Conservation (phyloP, 1,140 invertebrate genomes). For the Onthophagus taurus region DNA sequence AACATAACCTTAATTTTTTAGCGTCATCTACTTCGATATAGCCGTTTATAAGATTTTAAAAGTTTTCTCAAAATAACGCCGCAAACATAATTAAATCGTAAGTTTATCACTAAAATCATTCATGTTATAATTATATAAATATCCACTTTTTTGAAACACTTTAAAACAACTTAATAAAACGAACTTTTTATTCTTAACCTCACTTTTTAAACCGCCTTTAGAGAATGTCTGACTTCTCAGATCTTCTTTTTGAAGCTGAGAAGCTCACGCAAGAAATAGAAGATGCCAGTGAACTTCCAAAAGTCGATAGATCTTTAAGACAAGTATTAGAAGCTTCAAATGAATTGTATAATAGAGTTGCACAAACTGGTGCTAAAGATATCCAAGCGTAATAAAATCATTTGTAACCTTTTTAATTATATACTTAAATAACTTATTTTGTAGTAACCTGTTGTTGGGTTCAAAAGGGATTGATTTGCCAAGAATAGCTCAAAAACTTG, state of each 20-base stretch:
- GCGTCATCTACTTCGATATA: no score
- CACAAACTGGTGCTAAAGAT: conserved; percentile 74
- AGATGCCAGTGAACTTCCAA: conserved; percentile 66
- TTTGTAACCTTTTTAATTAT: conserved; percentile 13
- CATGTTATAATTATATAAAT: no score
- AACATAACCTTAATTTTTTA: no score
- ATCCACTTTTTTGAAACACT: no score
- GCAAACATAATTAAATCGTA: no score
- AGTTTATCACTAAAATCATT: no score
- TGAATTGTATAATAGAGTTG: conserved; percentile 76
- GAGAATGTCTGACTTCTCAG: conserved; percentile 63
- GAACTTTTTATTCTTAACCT: no score
- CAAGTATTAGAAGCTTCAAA: conserved; percentile 89
- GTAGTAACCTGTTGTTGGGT: conserved; percentile 82
- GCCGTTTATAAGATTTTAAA: no score
- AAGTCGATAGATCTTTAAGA: conserved; percentile 80
- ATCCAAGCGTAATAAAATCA: conserved; percentile 75
- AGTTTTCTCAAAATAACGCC: no score
- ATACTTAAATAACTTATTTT: conserved; percentile 36
- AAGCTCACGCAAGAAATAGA: conserved; percentile 83
- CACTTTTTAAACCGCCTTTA: no score
- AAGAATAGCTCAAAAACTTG: conserved; percentile 84
- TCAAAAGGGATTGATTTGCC: conserved; percentile 87
- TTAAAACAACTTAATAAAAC: no score
- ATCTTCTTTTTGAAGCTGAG: conserved; percentile 82